Base-by-base conservation (phyloP, 2,888 invertebrate genomes). In the Drosophila pegasa region DNA sequence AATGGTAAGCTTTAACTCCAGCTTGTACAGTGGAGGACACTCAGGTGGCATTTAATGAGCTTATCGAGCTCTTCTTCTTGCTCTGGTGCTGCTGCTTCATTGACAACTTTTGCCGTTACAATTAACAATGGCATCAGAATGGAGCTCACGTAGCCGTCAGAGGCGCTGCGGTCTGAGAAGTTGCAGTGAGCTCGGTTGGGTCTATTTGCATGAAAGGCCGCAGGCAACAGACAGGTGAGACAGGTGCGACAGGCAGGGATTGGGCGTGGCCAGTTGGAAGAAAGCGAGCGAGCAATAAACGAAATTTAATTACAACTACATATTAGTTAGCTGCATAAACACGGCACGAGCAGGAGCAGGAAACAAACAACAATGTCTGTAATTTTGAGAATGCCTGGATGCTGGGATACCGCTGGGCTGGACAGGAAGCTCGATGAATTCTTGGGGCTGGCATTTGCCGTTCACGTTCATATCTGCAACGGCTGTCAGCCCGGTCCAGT, bases 231-330 rank as follows among this genome's bases (percentile, higher is more conserved):
- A 27, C 29, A 29, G 29, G 29, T 29, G 25, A 29, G 1, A 29
- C n/a, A n/a, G n/a, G n/a, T n/a, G n/a, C n/a, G n/a, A n/a, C n/a
- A n/a, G n/a, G n/a, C n/a, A n/a, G n/a, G n/a, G 27, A 29, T 61
- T 43, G 20, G 20, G 35, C 58, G 38, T 37, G 43, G 38, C 54
- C 33, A 31, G 55, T 35, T 25, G n/a, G 18, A 27, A 2, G 41
- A 54, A 37, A 38, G 41, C n/a, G 43, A 38, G 41, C n/a, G 43
- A 58, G 56, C 52, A 68, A 59, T 16, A 65, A 71, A 77, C 64
- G 58, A 83, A 87, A 86, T 86, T 86, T 87, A 86, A 86, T 86
- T 86, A 86, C 75, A 71, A 72, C 86, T 79, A 78, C 81, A 81
- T 84, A 84, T 87, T 84, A 84, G 87, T 73, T 73, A 51, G 71